Conservation (phyloP, 2,797 vertebrate species). For the Tokudaia tokunoshimensis region DNA sequence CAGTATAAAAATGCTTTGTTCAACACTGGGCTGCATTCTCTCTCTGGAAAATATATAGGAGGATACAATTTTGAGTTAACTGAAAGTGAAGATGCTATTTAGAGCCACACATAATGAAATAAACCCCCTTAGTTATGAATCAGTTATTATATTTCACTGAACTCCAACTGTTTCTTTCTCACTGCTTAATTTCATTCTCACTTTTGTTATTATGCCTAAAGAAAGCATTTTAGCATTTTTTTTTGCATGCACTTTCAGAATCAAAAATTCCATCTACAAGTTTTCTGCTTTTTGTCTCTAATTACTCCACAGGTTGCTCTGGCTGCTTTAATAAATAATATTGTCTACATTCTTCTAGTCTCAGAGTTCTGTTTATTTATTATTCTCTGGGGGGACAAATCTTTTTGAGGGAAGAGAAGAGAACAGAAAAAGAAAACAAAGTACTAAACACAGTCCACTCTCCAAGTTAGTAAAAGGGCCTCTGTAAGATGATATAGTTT, state of each 20-base stretch:
- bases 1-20: slow-evolving; percentile 58
- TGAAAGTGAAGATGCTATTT: slow-evolving; percentile 78
- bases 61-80: slow-evolving; percentile 66
- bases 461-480: background rate
- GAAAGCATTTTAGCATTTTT: slow-evolving; percentile 81
- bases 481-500: background rate
- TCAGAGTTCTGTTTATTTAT: slow-evolving; percentile 61
- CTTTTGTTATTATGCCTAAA: slow-evolving; percentile 82
- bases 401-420: background rate
- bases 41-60: slow-evolving; percentile 72
- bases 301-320: slow-evolving; percentile 78
- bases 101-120: slow-evolving; percentile 78
- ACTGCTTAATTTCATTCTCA: slow-evolving; percentile 81
- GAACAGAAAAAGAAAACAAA: background rate
- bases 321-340: slow-evolving; percentile 83
- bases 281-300: slow-evolving; percentile 76
- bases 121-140: slow-evolving; percentile 83
- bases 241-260: slow-evolving; percentile 69
- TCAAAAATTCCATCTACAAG: slow-evolving; percentile 80
- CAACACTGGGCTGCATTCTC: slow-evolving; percentile 58
- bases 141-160: slow-evolving; percentile 83
- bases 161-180: slow-evolving; percentile 83
- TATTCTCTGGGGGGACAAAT: slow-evolving; percentile 29
- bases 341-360: slow-evolving; percentile 67
- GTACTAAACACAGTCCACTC: background rate